Conservation (phyloP, 2,113 vertebrate genomes). For the Zeus faber region DNA sequence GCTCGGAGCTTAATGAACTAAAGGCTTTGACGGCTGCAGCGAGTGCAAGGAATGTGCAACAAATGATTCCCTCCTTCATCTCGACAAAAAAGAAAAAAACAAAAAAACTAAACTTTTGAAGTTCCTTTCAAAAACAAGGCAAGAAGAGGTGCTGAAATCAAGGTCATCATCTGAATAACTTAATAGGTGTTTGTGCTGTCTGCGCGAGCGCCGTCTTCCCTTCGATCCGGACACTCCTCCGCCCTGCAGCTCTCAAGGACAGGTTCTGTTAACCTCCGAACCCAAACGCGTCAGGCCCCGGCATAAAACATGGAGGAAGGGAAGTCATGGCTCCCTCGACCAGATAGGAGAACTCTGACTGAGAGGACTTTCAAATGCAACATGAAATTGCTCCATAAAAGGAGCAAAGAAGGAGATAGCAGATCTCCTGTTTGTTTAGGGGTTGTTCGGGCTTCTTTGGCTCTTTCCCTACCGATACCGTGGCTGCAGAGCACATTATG, state of each 20-base stretch:
- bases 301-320: slow-evolving; percentile 5
- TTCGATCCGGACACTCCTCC: slow-evolving; percentile 39
- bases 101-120: slow-evolving; percentile 54
- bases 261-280: slow-evolving; percentile 57
- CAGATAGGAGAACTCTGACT: slow-evolving; percentile 17
- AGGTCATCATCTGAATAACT: slow-evolving; percentile 60
- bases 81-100: slow-evolving; percentile 11
- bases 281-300: slow-evolving; percentile 44
- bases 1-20: slow-evolving; percentile 27
- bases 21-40: slow-evolving; percentile 36
- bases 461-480: not conserved
- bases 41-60: slow-evolving; percentile 59
- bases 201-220: slow-evolving; percentile 52
- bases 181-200: slow-evolving; percentile 53
- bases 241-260: slow-evolving; percentile 55
- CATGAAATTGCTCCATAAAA: slow-evolving; percentile 7
- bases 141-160: slow-evolving; percentile 62
- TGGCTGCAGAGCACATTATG: slow-evolving; percentile 16
- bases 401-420: slow-evolving; percentile 2
- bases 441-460: not conserved
- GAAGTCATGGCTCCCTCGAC: slow-evolving; percentile 21
- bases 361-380: slow-evolving; percentile 9
- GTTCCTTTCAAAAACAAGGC: slow-evolving; percentile 59
- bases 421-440: slow-evolving; percentile 6
- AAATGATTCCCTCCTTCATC: slow-evolving; percentile 64